A percentile compares a stretch with the other conserved stretches of the same genome.
These are phyloP conservation scores for Aleiodes testaceus DNA, from an alignment of 2,888 invertebrate genomes.

Conservation along the genomic window DNA sequence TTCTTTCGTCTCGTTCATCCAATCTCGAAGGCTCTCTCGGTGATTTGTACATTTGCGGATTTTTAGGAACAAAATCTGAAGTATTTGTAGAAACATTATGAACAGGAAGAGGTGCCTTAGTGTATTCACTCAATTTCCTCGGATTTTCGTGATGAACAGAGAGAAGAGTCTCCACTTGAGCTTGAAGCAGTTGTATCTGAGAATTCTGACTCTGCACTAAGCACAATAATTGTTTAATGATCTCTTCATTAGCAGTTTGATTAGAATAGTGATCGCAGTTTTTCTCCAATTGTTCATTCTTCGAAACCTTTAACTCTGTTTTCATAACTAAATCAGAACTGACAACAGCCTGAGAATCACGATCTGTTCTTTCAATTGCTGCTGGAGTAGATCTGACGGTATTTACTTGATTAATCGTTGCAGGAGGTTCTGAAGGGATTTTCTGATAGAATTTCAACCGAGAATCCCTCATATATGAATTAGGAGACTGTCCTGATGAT, in stretches of 20 bases:
- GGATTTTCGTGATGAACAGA: conserved; percentile 63
- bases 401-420: neutral
- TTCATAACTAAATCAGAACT: neutral
- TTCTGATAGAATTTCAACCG: conserved; percentile 39
- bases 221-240: conserved; percentile 75
- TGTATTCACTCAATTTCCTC: conserved; percentile 38
- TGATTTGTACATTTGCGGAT: conserved; percentile 23
- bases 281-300: neutral
- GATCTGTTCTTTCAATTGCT: neutral
- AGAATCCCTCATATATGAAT: conserved; percentile 4
- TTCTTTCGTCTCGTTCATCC: conserved; percentile 51
- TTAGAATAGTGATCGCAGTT: conserved; percentile 44
- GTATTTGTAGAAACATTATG: conserved; percentile 15
- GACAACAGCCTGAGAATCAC: neutral
- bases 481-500: neutral
- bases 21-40: conserved; percentile 27
- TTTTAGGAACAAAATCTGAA: conserved; percentile 34
- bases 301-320: neutral
- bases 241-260: conserved; percentile 58
- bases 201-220: conserved; percentile 81
- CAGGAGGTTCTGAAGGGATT: neutral
- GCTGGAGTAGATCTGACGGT: neutral
- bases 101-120: conserved; percentile 43
- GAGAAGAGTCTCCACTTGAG: conserved; percentile 78
- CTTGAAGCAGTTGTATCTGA: conserved; percentile 78